Evolutionary conservation across 2,113 vertebrate genomes (phyloP), one percentile per base, ranked within the genome.

Genomic region (Crotalus helleri): DNA sequence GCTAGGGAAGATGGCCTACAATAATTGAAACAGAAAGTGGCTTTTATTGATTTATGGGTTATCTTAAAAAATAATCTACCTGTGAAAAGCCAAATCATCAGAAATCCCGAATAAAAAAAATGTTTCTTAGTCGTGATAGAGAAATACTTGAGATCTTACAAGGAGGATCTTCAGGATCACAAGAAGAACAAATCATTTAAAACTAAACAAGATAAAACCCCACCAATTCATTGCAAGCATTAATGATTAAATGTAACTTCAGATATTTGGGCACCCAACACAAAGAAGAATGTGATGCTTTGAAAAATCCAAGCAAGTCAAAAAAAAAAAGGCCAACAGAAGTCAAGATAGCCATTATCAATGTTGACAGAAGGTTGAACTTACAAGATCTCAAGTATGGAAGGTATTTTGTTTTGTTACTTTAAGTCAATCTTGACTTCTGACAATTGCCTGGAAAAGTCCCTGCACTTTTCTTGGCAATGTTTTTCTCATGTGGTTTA

Each of bases 1-100:
- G 55, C 44, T 10, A 26, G 49, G 15, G 95, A 94, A 94, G 89
- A 11, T 53, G n/a, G 90, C 26, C 64, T 92, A 23, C 87, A n/a
- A 94, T 85, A 95, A 8, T 91, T 89, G 81, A 54, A 3, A 61
- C 1, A 19, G 11, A 89, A 85, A 81, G 74, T 10, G 51, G 2
- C 13, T 89, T 88, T 44, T 49, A 53, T 11, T n/a, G 74, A 8
- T 89, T 59, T 29, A 8, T 69, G 21, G 24, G 5, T 21, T 29
- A 24, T 0, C 94, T 88, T n/a, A 69, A 46, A 93, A 59, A 44
- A 26, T 88, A 64, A 93, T 91, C 91, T 59, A 87, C 59, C 44
- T 11, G 91, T 81, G 19, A 81, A 39, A 44, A 81, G 33, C 33
- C 69, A 81, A 81, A 81, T 44, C 74, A 81, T 81, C 33, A 81